These are phyloP conservation scores for Lasioglossum zephyrum DNA, from an alignment of 2,888 invertebrate genomes.

Conservation along the genomic window DNA sequence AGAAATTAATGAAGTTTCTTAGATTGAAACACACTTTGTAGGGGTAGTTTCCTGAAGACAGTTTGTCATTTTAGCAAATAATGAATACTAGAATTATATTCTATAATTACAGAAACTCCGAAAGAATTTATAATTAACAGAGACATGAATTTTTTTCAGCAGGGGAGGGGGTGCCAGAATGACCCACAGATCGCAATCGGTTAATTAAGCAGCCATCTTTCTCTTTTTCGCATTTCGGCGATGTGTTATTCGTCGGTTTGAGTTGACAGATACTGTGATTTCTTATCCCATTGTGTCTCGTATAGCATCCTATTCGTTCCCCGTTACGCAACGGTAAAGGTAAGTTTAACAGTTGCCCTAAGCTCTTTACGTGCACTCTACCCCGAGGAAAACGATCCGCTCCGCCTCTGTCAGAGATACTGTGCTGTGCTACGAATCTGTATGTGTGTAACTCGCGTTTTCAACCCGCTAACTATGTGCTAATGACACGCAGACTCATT, in stretches of 20 bases:
- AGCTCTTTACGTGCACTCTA: constrained; percentile 26
- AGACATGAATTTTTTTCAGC: too few species aligned
- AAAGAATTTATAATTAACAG: too few species aligned
- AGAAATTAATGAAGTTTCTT: too few species aligned
- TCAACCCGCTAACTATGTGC: neutral
- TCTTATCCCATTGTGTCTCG: neutral
- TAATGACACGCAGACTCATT: neutral
- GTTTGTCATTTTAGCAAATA: too few species aligned
- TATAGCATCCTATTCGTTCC: constrained; percentile 13
- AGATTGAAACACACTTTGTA: too few species aligned
- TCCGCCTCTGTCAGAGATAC: constrained; percentile 15
- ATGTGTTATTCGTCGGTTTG: too few species aligned
- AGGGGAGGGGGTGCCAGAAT: too few species aligned
- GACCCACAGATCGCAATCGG: neutral
- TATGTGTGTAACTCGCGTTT: neutral
- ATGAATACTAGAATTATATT: too few species aligned
- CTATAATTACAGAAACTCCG: too few species aligned
- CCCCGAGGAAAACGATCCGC: constrained; percentile 14
- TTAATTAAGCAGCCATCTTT: neutral
- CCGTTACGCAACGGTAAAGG: constrained; percentile 15
- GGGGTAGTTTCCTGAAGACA: too few species aligned
- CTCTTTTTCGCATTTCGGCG: too few species aligned
- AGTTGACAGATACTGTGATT: neutral
- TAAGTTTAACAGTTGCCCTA: constrained; percentile 36
- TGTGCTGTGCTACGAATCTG: constrained; percentile 6